Evolutionary conservation across 1,140 invertebrate species (phyloP), one percentile per base, ranked within the genome.

Genomic region (Aplysia californica): DNA sequence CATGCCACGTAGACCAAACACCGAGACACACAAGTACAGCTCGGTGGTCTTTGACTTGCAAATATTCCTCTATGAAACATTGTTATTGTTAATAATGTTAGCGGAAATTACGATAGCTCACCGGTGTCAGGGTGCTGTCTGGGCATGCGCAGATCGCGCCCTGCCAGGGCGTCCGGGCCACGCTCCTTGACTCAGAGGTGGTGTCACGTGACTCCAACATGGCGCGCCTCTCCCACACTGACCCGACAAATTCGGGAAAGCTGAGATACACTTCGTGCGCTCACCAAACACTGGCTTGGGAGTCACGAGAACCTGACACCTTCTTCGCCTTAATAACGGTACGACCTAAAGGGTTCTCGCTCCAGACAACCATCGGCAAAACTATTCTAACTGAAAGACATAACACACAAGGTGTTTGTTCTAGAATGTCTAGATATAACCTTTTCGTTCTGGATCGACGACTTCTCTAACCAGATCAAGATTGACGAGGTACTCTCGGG

Each of bases 1-100:
- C n/a, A n/a, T n/a, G n/a, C n/a, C n/a, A n/a, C n/a, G n/a, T n/a
- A n/a, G n/a, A n/a, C n/a, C n/a, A n/a, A n/a, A n/a, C n/a, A n/a
- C n/a, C n/a, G n/a, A n/a, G n/a, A n/a, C n/a, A n/a, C n/a, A n/a
- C n/a, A n/a, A n/a, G n/a, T n/a, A n/a, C n/a, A n/a, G n/a, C n/a
- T n/a, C n/a, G n/a, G n/a, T 41, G 38, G 21, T 41, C 31, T 68
- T 44, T 68, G 66, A 68, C 66, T 68, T 44, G 66, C 66, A 68
- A 68, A 68, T 68, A 68, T 29, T n/a, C 35, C n/a, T 29, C 31
- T 68, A 68, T 68, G 66, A 68, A 68, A 44, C 26, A 20, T 31
- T 68, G 66, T 44, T 44, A 29, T 68, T 26, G n/a, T 41, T 68
- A 68, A 68, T 68, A 44, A 68, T 44, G 39, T 68, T 68, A 68